Evolutionary conservation across 2,797 vertebrate genomes (phyloP).

Genomic region (Myotis daubentonii): DNA sequence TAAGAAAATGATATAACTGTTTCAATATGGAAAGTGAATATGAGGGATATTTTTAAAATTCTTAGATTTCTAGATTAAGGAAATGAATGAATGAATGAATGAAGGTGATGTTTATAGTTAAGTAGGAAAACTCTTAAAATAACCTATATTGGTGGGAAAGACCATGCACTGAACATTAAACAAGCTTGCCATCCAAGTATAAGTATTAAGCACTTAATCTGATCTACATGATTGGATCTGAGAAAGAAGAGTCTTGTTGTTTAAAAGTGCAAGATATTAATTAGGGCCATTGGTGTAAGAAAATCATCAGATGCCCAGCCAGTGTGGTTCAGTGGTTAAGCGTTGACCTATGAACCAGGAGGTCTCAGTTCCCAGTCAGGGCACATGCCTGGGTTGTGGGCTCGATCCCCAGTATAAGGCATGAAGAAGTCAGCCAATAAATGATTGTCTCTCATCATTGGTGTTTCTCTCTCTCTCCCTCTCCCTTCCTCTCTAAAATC

Average conservation of each 20-base stretch:
- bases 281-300: neutral
- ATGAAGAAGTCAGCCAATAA: no score
- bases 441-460: no score
- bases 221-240: neutral
- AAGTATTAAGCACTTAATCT: neutral
- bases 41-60: neutral
- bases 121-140: neutral
- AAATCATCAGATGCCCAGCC: neutral
- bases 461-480: no score
- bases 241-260: neutral
- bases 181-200: neutral
- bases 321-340: neutral
- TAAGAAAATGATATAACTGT: neutral
- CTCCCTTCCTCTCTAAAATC: no score
- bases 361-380: no score
- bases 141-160: neutral
- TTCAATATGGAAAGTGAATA: neutral
- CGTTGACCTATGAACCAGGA: no score
- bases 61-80: neutral
- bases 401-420: no score
- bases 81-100: neutral
- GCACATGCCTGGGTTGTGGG: no score
- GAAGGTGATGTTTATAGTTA: neutral
- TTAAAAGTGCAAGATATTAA: neutral
- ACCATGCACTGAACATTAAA: neutral